Conservation (phyloP, 2,113 vertebrate species). For the Apistogramma diplotaenia region DNA sequence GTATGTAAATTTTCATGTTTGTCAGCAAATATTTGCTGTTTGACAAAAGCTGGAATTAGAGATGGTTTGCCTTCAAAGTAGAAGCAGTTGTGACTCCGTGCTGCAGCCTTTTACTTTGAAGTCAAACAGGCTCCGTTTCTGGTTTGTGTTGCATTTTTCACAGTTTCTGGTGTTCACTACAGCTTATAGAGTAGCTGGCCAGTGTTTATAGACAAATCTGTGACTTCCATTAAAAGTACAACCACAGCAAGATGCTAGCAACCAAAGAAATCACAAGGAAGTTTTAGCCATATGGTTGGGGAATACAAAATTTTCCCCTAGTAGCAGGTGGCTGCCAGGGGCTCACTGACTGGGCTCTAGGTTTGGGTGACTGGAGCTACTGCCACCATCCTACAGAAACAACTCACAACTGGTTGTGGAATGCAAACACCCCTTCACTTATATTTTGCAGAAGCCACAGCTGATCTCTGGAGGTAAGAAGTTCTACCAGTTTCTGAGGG, state of each 20-base stretch:
- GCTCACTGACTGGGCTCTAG: background rate
- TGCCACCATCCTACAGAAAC: background rate
- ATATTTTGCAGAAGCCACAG: constrained; percentile 87
- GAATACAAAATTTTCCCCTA: background rate
- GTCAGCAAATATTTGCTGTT: background rate
- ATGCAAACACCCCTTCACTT: background rate
- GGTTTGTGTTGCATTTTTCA: background rate
- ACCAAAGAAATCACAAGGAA: background rate
- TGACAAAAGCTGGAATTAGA: background rate
- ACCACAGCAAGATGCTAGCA: background rate
- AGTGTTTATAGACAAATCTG: background rate
- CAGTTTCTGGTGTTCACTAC: background rate
- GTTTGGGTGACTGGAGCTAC: background rate
- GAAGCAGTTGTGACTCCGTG: background rate
- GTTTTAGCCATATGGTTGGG: no score
- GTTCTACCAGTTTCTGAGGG: constrained; percentile 89
- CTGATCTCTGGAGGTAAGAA: constrained; percentile 88
- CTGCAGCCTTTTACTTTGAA: background rate
- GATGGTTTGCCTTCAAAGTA: background rate
- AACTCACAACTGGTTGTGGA: background rate
- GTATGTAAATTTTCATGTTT: background rate
- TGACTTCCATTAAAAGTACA: background rate
- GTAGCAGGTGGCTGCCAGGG: background rate
- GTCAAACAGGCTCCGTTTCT: background rate
- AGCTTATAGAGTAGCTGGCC: background rate